Evolutionary conservation across 1,140 invertebrate species (phyloP).

Genomic region (Drosophila rhopaloa): DNA sequence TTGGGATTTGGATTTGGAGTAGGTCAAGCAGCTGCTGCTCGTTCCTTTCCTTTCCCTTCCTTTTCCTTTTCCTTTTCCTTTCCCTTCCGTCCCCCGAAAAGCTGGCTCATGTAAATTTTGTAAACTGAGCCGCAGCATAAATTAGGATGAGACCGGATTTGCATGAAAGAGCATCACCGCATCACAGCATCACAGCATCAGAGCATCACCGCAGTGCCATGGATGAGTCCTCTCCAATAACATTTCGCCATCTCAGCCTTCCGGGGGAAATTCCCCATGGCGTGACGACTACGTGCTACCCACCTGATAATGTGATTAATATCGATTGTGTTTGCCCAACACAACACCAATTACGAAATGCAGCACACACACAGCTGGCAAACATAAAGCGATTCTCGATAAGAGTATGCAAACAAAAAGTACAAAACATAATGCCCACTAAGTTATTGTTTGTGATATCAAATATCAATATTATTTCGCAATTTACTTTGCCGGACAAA

Average conservation of each 20-base stretch:
- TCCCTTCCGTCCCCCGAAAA: neutral
- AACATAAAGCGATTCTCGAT: neutral
- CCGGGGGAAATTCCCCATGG: neutral
- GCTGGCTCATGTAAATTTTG: slow-evolving; percentile 61
- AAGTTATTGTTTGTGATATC: neutral
- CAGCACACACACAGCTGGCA: neutral
- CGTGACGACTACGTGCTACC: slow-evolving; percentile 24
- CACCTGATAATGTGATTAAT: slow-evolving; percentile 29
- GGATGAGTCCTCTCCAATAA: slow-evolving; percentile 17
- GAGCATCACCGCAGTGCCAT: slow-evolving; percentile 18
- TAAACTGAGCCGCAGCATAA: slow-evolving; percentile 78
- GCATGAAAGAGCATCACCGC: slow-evolving; percentile 57
- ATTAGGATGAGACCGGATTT: slow-evolving; percentile 70
- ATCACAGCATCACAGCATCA: slow-evolving; percentile 1
- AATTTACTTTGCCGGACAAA: neutral
- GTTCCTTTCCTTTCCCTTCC: neutral
- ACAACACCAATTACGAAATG: neutral
- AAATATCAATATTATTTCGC: slow-evolving; percentile 1
- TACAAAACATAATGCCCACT: slow-evolving; percentile 7
- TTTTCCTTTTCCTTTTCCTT: neutral
- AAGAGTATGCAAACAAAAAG: neutral
- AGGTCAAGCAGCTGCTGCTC: slow-evolving; percentile 66
- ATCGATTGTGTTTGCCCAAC: neutral
- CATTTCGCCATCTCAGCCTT: slow-evolving; percentile 1
- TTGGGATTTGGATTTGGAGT: slow-evolving; percentile 27